Percentiles rank a stretch among this genome's conserved stretches.
These are phyloP conservation scores for Ormyrus thymus DNA, from an alignment of 2,888 invertebrate species.

Conservation along the genomic window DNA sequence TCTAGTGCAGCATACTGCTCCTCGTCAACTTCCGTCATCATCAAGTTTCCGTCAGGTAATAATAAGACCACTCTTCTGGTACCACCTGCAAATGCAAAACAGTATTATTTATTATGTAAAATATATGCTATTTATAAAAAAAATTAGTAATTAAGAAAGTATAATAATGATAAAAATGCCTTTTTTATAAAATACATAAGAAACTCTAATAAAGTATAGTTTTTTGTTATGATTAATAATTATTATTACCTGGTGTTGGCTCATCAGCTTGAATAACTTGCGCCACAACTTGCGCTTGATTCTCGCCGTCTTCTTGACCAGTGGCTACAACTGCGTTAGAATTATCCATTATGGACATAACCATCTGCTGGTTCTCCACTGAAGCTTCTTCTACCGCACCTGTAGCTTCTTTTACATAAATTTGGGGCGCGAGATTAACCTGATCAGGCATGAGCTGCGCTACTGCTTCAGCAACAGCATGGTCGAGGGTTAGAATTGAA, in stretches of 20 bases:
- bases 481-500: conserved; percentile 78
- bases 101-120: conserved; percentile 15
- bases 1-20: conserved; percentile 86
- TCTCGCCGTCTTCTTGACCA: conserved; percentile 73
- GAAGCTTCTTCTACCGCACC: conserved; percentile 43
- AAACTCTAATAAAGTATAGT: too few species aligned
- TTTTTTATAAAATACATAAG: too few species aligned
- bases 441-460: conserved; percentile 79
- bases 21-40: conserved; percentile 91
- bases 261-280: conserved; percentile 90
- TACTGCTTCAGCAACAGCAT: conserved; percentile 75
- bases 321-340: conserved; percentile 61
- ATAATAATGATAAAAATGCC: not conserved
- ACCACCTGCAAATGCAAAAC: conserved; percentile 79
- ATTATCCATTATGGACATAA: conserved; percentile 76
- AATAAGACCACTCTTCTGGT: conserved; percentile 89
- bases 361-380: conserved; percentile 72
- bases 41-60: conserved; percentile 88
- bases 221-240: not conserved
- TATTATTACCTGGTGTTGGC: conserved; percentile 84
- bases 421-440: conserved; percentile 71
- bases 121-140: not conserved
- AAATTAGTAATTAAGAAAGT: not conserved
- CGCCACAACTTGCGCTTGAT: conserved; percentile 86
- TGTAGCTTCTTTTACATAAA: conserved; percentile 72